Conservation (phyloP, 2,113 vertebrate genomes). For the Dipodomys spectabilis region DNA sequence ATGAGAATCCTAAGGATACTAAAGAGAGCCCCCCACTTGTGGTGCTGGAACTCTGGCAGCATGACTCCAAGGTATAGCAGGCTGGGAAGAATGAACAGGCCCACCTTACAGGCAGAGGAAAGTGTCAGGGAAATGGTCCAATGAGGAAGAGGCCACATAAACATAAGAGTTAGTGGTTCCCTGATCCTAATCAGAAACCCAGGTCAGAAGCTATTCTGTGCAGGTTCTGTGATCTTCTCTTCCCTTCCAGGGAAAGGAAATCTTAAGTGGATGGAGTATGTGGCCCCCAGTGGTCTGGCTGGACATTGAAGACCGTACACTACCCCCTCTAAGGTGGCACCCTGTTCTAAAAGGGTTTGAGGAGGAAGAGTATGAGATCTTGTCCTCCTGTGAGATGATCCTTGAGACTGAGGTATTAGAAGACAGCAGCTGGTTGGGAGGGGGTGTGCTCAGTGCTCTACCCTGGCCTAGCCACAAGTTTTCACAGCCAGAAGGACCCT, state of each 20-base stretch:
- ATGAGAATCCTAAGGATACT: constrained; percentile 77
- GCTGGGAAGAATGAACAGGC: too few relatives aligned
- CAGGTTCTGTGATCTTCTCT: neutral
- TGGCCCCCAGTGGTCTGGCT: constrained; percentile 81
- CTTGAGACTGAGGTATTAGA: constrained; percentile 79
- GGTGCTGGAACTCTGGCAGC: constrained; percentile 84
- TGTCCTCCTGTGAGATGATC: constrained; percentile 86
- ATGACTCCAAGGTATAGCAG: constrained; percentile 13
- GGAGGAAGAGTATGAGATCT: constrained; percentile 75
- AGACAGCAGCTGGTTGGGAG: fast-evolving
- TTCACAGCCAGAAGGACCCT: neutral
- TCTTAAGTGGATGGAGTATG: constrained; percentile 82
- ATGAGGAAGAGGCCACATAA: neutral
- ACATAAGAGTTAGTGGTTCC: too few relatives aligned
- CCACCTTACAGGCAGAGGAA: neutral
- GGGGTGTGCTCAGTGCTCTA: fast-evolving
- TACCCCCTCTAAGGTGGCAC: constrained; percentile 76
- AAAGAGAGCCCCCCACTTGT: constrained; percentile 72
- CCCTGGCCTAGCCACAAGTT: neutral
- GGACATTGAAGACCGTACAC: constrained; percentile 27
- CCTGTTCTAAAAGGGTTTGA: constrained; percentile 31
- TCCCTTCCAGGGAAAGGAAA: constrained; percentile 72
- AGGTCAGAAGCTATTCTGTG: neutral
- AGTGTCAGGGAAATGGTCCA: neutral
- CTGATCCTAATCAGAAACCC: neutral